phyloP scores from a whole-genome alignment of 2,113 vertebrate genomes.

The Pelodiscus sinensis region DNA sequence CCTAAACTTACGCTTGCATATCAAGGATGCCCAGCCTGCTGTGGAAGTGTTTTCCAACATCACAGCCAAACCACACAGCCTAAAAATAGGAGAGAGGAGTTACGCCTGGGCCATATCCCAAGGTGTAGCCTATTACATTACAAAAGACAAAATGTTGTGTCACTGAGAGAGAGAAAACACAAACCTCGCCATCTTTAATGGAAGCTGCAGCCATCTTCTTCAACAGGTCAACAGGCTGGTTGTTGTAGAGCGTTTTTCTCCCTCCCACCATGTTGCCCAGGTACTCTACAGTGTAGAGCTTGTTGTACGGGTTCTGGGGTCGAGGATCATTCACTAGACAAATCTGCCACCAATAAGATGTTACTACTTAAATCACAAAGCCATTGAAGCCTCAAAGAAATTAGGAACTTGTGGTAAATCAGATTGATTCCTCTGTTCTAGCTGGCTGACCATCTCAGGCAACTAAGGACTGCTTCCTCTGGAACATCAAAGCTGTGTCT shows the following conservation, averaged over 20 bases:
- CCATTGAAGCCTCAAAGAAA: too few species aligned
- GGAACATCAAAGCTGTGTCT: too few species aligned
- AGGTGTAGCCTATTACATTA: neutral
- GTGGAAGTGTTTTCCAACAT: constrained; percentile 95
- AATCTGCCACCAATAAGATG: too few species aligned
- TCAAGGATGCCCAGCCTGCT: constrained; percentile 97
- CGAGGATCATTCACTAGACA: too few species aligned
- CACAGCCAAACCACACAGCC: constrained; percentile 99
- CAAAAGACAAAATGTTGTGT: neutral
- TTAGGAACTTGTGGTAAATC: neutral
- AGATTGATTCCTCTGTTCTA: neutral
- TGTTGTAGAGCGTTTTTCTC: too few species aligned
- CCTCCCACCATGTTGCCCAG: too few species aligned
- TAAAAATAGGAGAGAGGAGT: constrained; percentile 64
- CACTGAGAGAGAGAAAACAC: constrained; percentile 6
- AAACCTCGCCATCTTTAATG: constrained; percentile 96
- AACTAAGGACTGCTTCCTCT: neutral
- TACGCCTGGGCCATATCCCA: neutral
- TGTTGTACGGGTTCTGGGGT: too few species aligned
- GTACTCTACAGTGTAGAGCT: too few species aligned
- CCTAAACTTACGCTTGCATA: constrained; percentile 91
- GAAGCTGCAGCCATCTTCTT: constrained; percentile 91
- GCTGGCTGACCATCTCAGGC: neutral
- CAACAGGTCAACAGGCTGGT: constrained; percentile 91
- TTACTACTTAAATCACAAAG: too few species aligned